Evolutionary conservation across 2,888 invertebrate genomes (phyloP), one percentile per base, ranked within the genome.

Genomic region (Caenorhabditis sp.): DNA sequence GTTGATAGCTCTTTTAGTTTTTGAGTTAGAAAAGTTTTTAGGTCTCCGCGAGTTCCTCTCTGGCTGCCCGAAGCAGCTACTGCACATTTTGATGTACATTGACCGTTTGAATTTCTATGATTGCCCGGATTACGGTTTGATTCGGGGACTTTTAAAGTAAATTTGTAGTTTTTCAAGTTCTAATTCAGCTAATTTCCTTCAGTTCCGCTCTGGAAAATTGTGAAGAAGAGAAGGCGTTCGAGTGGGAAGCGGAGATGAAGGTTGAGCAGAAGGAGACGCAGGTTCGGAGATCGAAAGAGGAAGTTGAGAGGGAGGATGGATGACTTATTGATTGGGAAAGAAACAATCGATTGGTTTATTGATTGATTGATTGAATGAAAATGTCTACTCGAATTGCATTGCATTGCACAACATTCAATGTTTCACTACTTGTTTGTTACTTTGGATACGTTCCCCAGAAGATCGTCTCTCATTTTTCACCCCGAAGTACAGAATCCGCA

Each of bases 41-140:
- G 80, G 67, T 24, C 58, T 81, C 22, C 62, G 56, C 8, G 84
- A 87, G 44, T 81, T 89, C 20, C 78, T 88, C 24, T 85, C 85
- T 28, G 87, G 88, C 18, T 89, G 88, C 65, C 89, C 89, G 13
- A 85, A 85, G 62, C 83, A 89, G 61, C 82, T 87, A 60, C 61
- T 88, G 20, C 80, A 88, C 40, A 71, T 82, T 26, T 56, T 86
- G 28, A 32, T 67, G 20, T 83, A 80, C 68, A 67, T 84, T 28
- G 85, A 87, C 74, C 44, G 26, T 44, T 74, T 82, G 15, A 44
- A 74, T n/a, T 89, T 80, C 72, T 89, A 89, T 72, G 88, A 87
- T 44, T 67, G 77, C 13, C 88, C 88, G 20, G 85, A 89, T 53
- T 89, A 89, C 72, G 67, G 81, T 3, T 62, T 84, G 9, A 70